Conservation (phyloP, 2,888 invertebrate genomes). For the Smittia sp. region DNA sequence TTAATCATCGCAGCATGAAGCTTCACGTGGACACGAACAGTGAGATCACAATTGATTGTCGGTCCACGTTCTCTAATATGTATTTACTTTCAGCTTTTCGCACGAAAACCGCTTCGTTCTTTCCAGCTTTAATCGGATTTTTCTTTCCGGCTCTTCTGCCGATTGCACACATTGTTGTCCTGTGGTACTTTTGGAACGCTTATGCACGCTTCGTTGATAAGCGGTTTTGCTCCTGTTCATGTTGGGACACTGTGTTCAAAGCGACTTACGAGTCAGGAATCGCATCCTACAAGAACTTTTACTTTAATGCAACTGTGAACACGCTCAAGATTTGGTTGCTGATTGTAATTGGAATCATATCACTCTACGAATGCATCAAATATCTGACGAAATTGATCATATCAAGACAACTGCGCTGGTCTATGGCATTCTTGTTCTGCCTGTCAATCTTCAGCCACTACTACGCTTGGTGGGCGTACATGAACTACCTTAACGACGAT, state of each 20-base stretch:
- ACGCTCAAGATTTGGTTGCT: slow-evolving; percentile 65
- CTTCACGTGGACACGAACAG: slow-evolving; percentile 17
- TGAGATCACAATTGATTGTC: not conserved
- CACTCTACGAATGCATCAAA: slow-evolving; percentile 62
- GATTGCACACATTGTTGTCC: slow-evolving; percentile 61
- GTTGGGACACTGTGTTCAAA: slow-evolving; percentile 74
- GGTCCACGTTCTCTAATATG: too few species aligned
- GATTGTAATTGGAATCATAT: slow-evolving; percentile 59
- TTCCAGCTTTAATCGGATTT: slow-evolving; percentile 44
- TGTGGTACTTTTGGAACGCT: slow-evolving; percentile 67
- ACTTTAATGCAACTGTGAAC: slow-evolving; percentile 66
- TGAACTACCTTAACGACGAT: slow-evolving; percentile 70
- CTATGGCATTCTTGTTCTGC: slow-evolving; percentile 63
- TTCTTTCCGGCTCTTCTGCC: slow-evolving; percentile 58
- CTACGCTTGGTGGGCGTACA: slow-evolving; percentile 68
- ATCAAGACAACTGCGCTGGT: slow-evolving; percentile 56
- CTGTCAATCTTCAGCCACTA: slow-evolving; percentile 66
- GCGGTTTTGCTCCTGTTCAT: slow-evolving; percentile 66
- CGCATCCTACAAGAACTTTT: slow-evolving; percentile 67
- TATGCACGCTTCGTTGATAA: slow-evolving; percentile 64
- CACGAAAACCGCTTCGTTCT: not conserved
- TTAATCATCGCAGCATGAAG: not conserved
- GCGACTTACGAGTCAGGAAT: slow-evolving; percentile 69
- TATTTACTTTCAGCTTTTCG: not conserved
- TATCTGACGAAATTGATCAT: slow-evolving; percentile 57